These are phyloP conservation scores for Drosophila elegans DNA, from an alignment of 1,140 invertebrate genomes.

Conservation along the genomic window DNA sequence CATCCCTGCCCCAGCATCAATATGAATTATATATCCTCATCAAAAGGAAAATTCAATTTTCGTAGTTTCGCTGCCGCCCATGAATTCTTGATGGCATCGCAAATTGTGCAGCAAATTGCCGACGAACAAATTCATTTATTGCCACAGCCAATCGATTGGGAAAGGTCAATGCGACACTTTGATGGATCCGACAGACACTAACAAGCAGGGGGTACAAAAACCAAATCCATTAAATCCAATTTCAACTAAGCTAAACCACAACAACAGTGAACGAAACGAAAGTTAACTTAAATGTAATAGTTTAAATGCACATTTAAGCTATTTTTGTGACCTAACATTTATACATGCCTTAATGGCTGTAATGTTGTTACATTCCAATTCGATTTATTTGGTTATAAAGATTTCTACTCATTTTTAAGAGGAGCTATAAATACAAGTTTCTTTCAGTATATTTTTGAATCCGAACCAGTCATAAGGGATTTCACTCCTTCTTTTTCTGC, in stretches of 20 bases:
- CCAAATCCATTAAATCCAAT: neutral
- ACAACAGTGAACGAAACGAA: neutral
- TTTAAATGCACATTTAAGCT: neutral
- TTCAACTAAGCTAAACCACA: neutral
- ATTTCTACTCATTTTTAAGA: too few species aligned
- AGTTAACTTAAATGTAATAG: neutral
- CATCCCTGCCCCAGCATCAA: neutral
- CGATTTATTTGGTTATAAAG: too few species aligned
- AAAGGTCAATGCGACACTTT: slow-evolving; percentile 20
- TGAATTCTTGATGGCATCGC: slow-evolving; percentile 35
- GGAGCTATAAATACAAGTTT: neutral
- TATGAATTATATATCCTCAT: slow-evolving; percentile 24
- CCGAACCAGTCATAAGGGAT: neutral
- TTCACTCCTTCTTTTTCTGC: neutral
- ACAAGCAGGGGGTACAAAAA: neutral
- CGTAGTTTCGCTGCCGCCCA: neutral
- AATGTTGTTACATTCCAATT: too few species aligned
- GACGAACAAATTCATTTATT: slow-evolving; percentile 37
- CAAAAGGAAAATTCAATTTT: slow-evolving; percentile 24
- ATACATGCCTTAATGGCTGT: too few species aligned
- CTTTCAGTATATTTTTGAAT: neutral
- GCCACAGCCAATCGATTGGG: slow-evolving; percentile 29
- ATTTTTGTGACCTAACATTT: too few species aligned
- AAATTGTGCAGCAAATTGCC: slow-evolving; percentile 34
- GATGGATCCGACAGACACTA: slow-evolving; percentile 3